A percentile compares a stretch with the other conserved stretches of the same genome.
These are phyloP conservation scores for Smutsia gigantea DNA, from an alignment of 2,797 vertebrate species.

Conservation along the genomic window DNA sequence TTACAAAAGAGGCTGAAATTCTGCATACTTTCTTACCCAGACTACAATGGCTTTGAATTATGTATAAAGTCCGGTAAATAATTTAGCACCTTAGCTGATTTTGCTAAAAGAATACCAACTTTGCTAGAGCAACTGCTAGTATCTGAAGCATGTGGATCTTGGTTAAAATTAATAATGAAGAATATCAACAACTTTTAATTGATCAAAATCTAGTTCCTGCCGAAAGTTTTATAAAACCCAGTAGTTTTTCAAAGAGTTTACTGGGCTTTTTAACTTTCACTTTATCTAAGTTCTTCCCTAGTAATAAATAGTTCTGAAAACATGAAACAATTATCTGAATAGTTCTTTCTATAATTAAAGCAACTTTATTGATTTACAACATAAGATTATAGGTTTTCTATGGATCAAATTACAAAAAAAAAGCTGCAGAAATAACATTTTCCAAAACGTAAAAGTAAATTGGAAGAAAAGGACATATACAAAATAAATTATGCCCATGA, in stretches of 20 bases:
- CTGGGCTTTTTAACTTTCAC: not conserved
- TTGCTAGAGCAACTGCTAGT: not conserved
- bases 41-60: not conserved
- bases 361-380: not conserved
- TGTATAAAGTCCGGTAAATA: not conserved
- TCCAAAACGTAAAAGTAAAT: conserved; percentile 6
- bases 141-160: not conserved
- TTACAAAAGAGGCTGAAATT: not conserved
- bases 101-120: conserved; percentile 20
- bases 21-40: not conserved
- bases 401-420: not conserved
- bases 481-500: not conserved
- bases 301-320: not conserved
- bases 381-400: conserved; percentile 3
- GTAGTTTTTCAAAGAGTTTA: not conserved
- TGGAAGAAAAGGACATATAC: not conserved
- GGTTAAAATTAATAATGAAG: not conserved
- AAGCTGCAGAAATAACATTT: not conserved
- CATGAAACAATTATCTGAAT: not conserved
- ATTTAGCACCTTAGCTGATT: not conserved
- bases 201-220: not conserved
- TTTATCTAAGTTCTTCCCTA: not conserved
- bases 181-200: not conserved
- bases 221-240: conserved; percentile 19
- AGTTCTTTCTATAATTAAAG: not conserved